Base-by-base conservation (phyloP, 2,797 vertebrate genomes). In the Toxotes lorentzi region DNA sequence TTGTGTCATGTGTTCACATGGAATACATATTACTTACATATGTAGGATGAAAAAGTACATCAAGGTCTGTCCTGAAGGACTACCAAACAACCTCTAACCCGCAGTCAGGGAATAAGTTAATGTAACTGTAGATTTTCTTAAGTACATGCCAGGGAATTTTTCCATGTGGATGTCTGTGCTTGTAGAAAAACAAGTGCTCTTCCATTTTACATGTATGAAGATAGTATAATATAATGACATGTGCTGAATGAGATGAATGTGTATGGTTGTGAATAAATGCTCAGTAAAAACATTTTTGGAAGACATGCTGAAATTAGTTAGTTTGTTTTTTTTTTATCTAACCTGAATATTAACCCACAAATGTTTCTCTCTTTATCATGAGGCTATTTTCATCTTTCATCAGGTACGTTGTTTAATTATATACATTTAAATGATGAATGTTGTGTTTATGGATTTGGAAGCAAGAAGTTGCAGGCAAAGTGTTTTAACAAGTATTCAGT, bases 11-110 rank as follows among this genome's bases (percentile, higher is more conserved):
- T 83, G 84, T 89, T 94, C 92, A 92, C 88, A 91, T 94, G 93
- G 92, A 94, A 94, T 91, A 89, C 86, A 89, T 94, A 94, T 94
- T 95, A 94, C 93, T 93, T 93, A 91, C 93, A 94, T 84, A 88
- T 94, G 91, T 90, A 93, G 83, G 86, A 92, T 93, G 85, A 93
- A 93, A 94, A 92, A 91, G 88, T 88, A 94, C 88, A 92, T 90
- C 67, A 78, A 85, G 82, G 87, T 86, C 73, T 43, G 75, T 88
- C 92, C 90, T 82, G 34, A 3, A 91, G 88, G 90, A 88, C 88
- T 88, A 87, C 88, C 91, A 94, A 93, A 93, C 89, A 90, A 93
- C 90, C 87, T 91, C 83, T 77, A 90, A 92, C 86, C 91, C 91
- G 89, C 85, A 92, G 84, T 57, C 73, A 70, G 91, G 92, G 91